Conservation (phyloP, 1,140 invertebrate species). For the Gryon sp. region DNA sequence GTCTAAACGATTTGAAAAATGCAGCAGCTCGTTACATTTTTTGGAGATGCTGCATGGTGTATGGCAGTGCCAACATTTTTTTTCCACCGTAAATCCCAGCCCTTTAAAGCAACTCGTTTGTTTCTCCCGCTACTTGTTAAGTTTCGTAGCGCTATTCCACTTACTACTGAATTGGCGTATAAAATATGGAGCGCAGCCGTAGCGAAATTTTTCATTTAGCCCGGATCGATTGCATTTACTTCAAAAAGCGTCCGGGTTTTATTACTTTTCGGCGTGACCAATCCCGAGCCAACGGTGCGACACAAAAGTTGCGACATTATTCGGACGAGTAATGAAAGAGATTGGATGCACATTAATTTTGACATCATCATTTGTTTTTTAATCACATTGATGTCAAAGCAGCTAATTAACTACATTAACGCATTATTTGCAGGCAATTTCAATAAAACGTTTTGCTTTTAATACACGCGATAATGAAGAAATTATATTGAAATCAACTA, state of each 20-base stretch:
- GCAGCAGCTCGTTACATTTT: slow-evolving; percentile 8
- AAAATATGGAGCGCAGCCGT: slow-evolving; percentile 59
- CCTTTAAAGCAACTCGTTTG: slow-evolving; percentile 60
- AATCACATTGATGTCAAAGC: background rate
- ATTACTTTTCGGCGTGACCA: slow-evolving; percentile 31
- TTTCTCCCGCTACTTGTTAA: slow-evolving; percentile 67
- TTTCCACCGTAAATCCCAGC: slow-evolving; percentile 2
- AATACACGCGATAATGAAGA: background rate
- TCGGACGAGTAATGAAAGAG: slow-evolving; percentile 13
- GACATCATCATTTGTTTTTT: background rate
- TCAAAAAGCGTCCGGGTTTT: slow-evolving; percentile 26
- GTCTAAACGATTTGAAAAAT: background rate
- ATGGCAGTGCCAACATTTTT: background rate
- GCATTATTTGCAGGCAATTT: slow-evolving; percentile 1
- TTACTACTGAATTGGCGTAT: slow-evolving; percentile 65
- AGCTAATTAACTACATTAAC: slow-evolving; percentile 25
- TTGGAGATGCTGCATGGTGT: background rate
- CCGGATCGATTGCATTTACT: slow-evolving; percentile 42
- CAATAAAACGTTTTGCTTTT: background rate
- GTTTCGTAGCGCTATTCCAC: slow-evolving; percentile 66
- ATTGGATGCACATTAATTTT: slow-evolving; percentile 18
- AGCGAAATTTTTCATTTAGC: slow-evolving; percentile 47
- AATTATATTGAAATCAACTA: too few relatives aligned
- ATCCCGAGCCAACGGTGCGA: slow-evolving; percentile 24
- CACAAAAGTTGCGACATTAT: slow-evolving; percentile 32